Base-by-base conservation (phyloP, 2,888 invertebrate genomes). In the Melieria omissa region DNA sequence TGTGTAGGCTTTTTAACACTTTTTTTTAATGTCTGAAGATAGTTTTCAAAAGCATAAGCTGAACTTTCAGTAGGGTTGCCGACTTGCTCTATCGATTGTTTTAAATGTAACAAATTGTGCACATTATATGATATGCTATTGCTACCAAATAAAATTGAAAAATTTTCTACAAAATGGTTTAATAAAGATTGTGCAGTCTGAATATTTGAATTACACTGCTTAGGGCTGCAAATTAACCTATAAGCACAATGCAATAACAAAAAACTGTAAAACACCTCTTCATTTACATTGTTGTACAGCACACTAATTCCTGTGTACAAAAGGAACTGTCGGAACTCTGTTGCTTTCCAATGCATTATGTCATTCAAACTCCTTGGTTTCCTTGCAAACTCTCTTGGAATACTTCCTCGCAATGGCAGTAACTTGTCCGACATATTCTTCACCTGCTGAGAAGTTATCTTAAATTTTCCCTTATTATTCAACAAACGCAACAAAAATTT, bases 91-190 rank as follows among this genome's bases (percentile, higher is more conserved):
- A 75, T 73, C 73, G 75, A 75, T 54, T 74, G 57, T 64, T 65
- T 57, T 44, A 79, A 14, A 70, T 78, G 78, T 61, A 78, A 58
- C 58, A 76, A 72, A 64, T 74, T 75, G 63, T 78, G 79, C 29
- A 80, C 70, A 74, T 78, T 79, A 70, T 80, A 77, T 14, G 79
- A 76, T n/a, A 78, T 70, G 66, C 75, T 72, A 70, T 79, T 72
- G 62, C 69, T 45, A 12, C 74, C 77, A 73, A 77, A 77, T 29
- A 80, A 62, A 68, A 60, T 67, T 62, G 49, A 70, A 69, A 76
- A 79, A 61, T 71, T 75, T 68, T 74, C 60, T 6, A 78, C 71
- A 74, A 76, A 78, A 67, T 75, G 66, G 54, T 73, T 65, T 44
- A 77, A 47, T 10, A 78, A 62, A 29, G 55, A 12, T 58, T 76